Evolutionary conservation across 2,113 vertebrate species (phyloP).

Genomic region (Halichoerus grypus): DNA sequence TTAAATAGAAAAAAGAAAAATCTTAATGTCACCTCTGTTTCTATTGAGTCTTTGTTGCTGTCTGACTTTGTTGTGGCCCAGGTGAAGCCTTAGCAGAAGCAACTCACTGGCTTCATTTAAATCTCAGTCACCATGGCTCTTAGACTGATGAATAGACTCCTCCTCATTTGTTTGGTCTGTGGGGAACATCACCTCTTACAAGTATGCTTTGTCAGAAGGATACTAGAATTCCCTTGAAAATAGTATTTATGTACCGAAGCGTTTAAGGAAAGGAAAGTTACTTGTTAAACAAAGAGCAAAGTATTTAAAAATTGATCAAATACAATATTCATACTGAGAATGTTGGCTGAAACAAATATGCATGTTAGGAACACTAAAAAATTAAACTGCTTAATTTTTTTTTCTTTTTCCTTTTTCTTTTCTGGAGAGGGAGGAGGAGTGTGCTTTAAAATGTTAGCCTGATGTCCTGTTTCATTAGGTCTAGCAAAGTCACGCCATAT

Average conservation of each 20-base stretch:
- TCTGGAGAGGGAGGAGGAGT: neutral
- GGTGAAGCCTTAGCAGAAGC: neutral
- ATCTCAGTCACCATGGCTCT: neutral
- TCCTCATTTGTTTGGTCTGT: neutral
- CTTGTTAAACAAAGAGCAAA: neutral
- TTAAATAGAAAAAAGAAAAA: neutral
- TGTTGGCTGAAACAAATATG: neutral
- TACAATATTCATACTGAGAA: neutral
- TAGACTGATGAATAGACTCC: neutral
- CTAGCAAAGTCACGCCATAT: neutral
- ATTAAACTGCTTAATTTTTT: neutral
- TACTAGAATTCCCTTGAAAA: neutral
- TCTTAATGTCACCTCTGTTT: neutral
- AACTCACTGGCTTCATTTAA: neutral
- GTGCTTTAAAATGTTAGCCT: neutral
- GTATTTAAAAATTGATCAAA: neutral
- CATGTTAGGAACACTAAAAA: neutral
- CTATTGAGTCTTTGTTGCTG: neutral
- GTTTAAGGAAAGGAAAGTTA: neutral
- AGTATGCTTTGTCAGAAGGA: neutral
- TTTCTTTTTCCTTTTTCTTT: neutral
- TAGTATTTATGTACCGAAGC: neutral
- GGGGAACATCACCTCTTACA: neutral
- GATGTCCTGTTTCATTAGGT: neutral
- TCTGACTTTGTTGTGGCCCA: neutral